phyloP scores from a whole-genome alignment of 1,140 invertebrate species.

The Drosophila ogumai region DNA sequence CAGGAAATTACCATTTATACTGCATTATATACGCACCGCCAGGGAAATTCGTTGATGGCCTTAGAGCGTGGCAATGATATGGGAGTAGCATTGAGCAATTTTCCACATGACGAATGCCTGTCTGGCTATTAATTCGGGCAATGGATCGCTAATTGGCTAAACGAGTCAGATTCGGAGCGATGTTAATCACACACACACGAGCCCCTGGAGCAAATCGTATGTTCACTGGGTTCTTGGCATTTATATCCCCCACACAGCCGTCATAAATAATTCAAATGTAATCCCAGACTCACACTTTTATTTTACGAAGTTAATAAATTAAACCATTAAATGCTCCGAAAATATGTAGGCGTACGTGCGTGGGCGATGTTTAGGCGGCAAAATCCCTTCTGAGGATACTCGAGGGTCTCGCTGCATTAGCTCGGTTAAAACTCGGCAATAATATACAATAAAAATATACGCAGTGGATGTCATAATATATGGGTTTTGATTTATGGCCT shows the following conservation, averaged over 20 bases:
- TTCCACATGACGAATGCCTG: conserved; percentile 38
- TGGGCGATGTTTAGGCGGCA: background rate
- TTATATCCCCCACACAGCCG: conserved; percentile 21
- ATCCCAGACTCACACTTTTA: conserved; percentile 40
- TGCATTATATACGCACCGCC: conserved; percentile 63
- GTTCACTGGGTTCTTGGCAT: conserved; percentile 20
- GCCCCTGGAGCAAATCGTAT: conserved; percentile 30
- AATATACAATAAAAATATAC: conserved; percentile 21
- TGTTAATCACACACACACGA: conserved; percentile 33
- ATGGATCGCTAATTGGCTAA: conserved; percentile 35
- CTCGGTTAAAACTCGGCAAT: conserved; percentile 36
- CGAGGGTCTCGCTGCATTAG: conserved; percentile 30
- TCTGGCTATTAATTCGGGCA: conserved; percentile 35
- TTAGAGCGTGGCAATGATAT: conserved; percentile 9
- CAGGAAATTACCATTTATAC: conserved; percentile 71
- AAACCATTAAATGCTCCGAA: conserved; percentile 52
- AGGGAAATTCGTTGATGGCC: conserved; percentile 20
- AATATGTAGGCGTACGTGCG: conserved; percentile 47
- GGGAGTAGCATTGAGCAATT: conserved; percentile 22
- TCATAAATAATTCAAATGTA: conserved; percentile 52
- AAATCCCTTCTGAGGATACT: conserved; percentile 6
- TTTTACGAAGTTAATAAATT: conserved; percentile 68
- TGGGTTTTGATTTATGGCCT: conserved; percentile 63
- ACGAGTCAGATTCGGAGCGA: conserved; percentile 9
- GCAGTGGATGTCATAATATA: conserved; percentile 57